phyloP scores from a whole-genome alignment of 2,888 invertebrate genomes.

The Tachina grossa region DNA sequence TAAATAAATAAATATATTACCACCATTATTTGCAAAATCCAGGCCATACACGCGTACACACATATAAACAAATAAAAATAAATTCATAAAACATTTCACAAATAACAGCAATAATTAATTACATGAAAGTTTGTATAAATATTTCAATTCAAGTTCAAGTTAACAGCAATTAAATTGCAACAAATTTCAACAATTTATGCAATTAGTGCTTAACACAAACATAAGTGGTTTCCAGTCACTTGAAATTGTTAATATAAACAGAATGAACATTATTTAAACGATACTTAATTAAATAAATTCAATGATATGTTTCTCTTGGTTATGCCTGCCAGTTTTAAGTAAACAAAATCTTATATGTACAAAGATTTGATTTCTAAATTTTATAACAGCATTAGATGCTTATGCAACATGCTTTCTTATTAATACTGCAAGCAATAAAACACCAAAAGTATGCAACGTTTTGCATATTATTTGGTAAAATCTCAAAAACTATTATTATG shows the following conservation, averaged over 20 bases:
- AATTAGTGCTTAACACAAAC: not conserved
- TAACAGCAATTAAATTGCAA: not conserved
- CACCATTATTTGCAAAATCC: slow-evolving; percentile 1
- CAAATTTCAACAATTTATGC: not conserved
- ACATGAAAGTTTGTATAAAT: not conserved
- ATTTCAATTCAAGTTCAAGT: not conserved
- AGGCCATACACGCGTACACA: not conserved
- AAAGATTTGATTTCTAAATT: not conserved
- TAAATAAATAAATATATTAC: not conserved
- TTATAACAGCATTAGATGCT: not conserved
- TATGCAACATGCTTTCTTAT: not conserved
- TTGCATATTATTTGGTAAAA: not conserved
- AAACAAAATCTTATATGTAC: not conserved
- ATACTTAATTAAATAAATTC: not conserved
- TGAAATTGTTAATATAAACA: not conserved
- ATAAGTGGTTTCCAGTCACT: too few species aligned
- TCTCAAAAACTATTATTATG: too few species aligned
- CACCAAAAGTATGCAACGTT: slow-evolving; percentile 21
- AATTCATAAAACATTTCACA: not conserved
- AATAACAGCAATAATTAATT: not conserved
- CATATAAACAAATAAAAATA: not conserved
- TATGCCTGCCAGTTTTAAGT: not conserved
- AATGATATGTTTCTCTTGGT: not conserved
- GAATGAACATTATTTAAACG: not conserved
- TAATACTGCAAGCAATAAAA: not conserved